Conservation (phyloP, 2,113 vertebrate species). For the Arothron firmamentum region DNA sequence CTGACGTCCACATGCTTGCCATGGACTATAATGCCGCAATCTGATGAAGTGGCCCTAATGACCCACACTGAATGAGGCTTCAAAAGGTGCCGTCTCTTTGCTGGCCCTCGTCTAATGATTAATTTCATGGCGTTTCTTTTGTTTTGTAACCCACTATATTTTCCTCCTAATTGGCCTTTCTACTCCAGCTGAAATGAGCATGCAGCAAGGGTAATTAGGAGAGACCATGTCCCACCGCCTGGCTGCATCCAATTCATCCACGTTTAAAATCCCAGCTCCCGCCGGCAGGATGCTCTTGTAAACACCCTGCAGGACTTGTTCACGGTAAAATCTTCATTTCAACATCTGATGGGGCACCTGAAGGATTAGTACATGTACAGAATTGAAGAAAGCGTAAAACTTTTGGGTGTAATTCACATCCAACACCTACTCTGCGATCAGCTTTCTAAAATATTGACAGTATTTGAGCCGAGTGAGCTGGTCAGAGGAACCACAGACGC, state of each 20-base stretch:
- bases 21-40: not conserved
- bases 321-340: constrained; percentile 26
- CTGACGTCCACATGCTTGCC: constrained; percentile 5
- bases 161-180: constrained; percentile 7
- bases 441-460: not conserved
- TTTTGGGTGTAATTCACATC: not conserved
- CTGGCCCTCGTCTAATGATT: constrained; percentile 1
- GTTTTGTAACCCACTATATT: not conserved
- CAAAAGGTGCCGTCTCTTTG: constrained; percentile 3
- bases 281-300: constrained; percentile 46
- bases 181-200: constrained; percentile 19
- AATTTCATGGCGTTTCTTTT: constrained; percentile 6
- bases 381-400: not conserved
- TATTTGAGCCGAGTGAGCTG: not conserved
- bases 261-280: constrained; percentile 28
- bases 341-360: constrained; percentile 49
- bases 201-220: constrained; percentile 38
- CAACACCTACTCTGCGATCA: not conserved
- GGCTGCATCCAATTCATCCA: constrained; percentile 41
- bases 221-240: constrained; percentile 30
- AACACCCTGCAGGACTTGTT: constrained; percentile 38
- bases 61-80: not conserved
- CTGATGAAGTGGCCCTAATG: not conserved
- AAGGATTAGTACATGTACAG: constrained; percentile 11
- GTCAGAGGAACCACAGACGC: no score